Base-by-base conservation (phyloP, 2,888 invertebrate species). In the Protula sp. region DNA sequence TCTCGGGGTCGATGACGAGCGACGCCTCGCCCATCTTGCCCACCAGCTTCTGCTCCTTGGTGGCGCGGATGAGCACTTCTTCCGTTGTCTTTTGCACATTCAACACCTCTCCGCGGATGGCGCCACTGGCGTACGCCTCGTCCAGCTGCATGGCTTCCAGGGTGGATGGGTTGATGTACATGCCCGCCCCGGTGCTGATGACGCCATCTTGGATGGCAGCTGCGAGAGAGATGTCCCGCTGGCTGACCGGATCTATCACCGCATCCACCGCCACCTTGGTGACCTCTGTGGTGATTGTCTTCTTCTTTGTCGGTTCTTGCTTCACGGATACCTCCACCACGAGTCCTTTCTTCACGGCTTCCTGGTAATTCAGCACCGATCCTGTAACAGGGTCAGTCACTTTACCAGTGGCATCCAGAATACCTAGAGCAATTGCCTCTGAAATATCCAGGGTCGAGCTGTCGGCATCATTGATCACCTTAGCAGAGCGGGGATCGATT, bases 371-470 rank as follows among this genome's bases (percentile, higher is more conserved):
- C 24, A 53, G 63, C 5, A 66, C 56, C 2, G 50, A 60, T 4
- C 68, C 67, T 14, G 68, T 67, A 28, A 63, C 58, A 14, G 69
- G 61, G 57, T 72, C 70, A 51, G 67, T 53, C 9, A 64, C 47
- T 30, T 71, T 69, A 14, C 75, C 74, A 29, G 67, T 70, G 19
- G 62, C 65, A 52, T 72, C 70, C 55, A 62, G 64, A 57, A 78
- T 66, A 1, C 75, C 74, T 30, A 60, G 71, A 51, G 71, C 65
- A 26, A 92, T 88, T 22, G 93, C 94, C 56, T 89, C 87, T 79
- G 91, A 89, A 70, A 90, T 85, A 1, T 90, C 88, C 67, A 93
- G 84, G 74, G 88, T 87, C 75, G 90, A 87, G 2, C 90, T 91
- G 1, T 91, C 89, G 69, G 85, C 86, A 0, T 92, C 91, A 81